Base-by-base conservation (phyloP, 2,113 vertebrate species). In the Silurus meridionalis region DNA sequence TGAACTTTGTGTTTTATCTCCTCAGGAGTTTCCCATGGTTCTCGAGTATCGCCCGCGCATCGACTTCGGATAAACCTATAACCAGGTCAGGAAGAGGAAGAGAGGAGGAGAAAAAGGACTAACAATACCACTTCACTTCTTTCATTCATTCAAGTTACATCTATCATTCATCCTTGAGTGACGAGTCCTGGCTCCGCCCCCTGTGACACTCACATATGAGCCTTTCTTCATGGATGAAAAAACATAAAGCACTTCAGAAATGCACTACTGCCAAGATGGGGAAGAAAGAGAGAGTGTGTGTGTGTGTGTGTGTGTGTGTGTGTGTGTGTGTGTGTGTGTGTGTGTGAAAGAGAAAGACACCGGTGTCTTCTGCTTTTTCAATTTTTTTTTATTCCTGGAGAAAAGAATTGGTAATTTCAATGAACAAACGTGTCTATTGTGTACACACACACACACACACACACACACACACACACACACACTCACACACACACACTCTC, bases 31-130 rank as follows among this genome's bases (percentile, higher is more conserved):
- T 84, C 96, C 96, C 91, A 97, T 97, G 96, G 96, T 97, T 91
- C 94, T 97, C 91, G 96, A 97, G 89, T 97, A 97, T 93, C 96
- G 96, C 91, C 96, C 96, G 93, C 95, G 96, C 94, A 97, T 97
- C 92, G 96, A 97, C 94, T 97, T 97, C 89, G 96, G 96, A 93
- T 97, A 95, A 94, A 95, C 93, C 25, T 6, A 93, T 91, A 53
- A 87, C 58, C 67, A 52, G 84, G 64, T 72, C 25, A 71, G 37
- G 50, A 48, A 52, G 28, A 37, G 69, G 71, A 10, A 72, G 46
- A 9, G 66, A 37, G 28, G 37, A 13, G 37, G 25, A 28, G 66
- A 28, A 7, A 50, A 17, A 5, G 19, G 46, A 74, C 46, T 74
- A 23, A 50, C 52, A 37, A 46, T 46, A 72, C 23, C 52, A 78